Conservation (phyloP, 2,797 vertebrate genomes). For the Sparidentex hasta region DNA sequence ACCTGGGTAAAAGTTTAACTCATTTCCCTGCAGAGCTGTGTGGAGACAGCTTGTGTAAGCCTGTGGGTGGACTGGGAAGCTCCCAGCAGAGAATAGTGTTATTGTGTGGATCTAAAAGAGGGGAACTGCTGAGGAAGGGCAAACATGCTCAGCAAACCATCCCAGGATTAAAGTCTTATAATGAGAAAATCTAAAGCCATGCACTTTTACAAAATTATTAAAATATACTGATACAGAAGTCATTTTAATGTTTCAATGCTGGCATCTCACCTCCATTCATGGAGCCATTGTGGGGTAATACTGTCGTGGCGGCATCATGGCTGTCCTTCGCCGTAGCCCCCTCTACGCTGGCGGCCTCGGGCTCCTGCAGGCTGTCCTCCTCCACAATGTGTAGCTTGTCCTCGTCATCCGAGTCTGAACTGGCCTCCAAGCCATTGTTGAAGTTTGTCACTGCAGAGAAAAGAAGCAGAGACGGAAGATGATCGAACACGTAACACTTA, state of each 20-base stretch:
- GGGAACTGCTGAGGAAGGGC: not conserved
- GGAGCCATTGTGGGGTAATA: slow-evolving; percentile 87
- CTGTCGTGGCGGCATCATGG: slow-evolving; percentile 79
- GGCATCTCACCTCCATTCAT: slow-evolving; percentile 88
- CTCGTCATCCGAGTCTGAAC: slow-evolving; percentile 97
- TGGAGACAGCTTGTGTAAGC: slow-evolving; percentile 11
- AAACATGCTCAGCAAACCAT: slow-evolving; percentile 23
- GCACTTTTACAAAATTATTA: not conserved
- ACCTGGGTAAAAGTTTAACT: slow-evolving; percentile 5
- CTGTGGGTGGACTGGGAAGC: slow-evolving; percentile 18
- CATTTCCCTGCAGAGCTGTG: not conserved
- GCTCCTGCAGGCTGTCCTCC: slow-evolving; percentile 94
- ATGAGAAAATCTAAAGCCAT: too few relatives aligned
- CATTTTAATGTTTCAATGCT: not conserved
- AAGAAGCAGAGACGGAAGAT: slow-evolving; percentile 6
- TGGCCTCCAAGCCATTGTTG: slow-evolving; percentile 95
- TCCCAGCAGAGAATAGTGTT: slow-evolving; percentile 11
- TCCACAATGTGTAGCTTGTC: slow-evolving; percentile 99
- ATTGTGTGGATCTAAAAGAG: slow-evolving; percentile 2
- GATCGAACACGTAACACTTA: not conserved
- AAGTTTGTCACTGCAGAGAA: slow-evolving; percentile 91
- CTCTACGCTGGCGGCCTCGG: slow-evolving; percentile 82
- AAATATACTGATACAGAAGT: not conserved
- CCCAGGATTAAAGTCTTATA: not conserved
- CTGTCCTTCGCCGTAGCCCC: slow-evolving; percentile 72